Base-by-base conservation (phyloP, 2,888 invertebrate species). In the Physocephala rufipes region DNA sequence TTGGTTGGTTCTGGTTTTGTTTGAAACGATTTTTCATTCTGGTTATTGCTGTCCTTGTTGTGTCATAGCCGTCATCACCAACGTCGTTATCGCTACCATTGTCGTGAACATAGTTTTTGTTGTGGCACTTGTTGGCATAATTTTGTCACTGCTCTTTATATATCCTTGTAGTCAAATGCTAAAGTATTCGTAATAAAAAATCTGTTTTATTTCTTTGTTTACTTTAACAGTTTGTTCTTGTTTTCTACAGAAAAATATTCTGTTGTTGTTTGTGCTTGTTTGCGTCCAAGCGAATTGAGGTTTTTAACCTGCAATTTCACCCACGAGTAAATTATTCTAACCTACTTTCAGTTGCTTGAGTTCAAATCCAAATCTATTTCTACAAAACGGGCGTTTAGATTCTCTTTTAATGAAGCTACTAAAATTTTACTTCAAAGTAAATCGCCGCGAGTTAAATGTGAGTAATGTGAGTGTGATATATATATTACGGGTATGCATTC, bases 281-380 rank as follows among this genome's bases (percentile, higher is more conserved):
- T n/a, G 67, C 43, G 58, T 30, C 21, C 16, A 43, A 43, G 26
- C 58, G 67, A 67, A 67, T 72, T 74, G 73, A 77, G 74, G 72
- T 66, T 74, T 72, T 80, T 75, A 76, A 74, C 73, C 77, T 71
- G 72, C 70, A 73, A 72, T 72, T 65, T 70, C 64, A 68, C 45
- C n/a, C 67, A 36, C 61, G 53, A 69, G 65, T 72, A 73, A 69
- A 72, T 68, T 65, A 64, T 55, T 74, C 70, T 74, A 80, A 76
- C 77, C 78, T 74, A 78, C 74, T 75, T 79, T 70, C 74, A 66
- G 55, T 21, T 70, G 58, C 43, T 9, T 59, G 63, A 49, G 64
- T 67, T 51, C 69, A 63, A 26, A n/a, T n/a, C n/a, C n/a, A n/a
- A n/a, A n/a, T n/a, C n/a, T n/a, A n/a, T n/a, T n/a, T n/a, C n/a